These are phyloP conservation scores for Manis crassicaudata DNA, from an alignment of 2,797 vertebrate genomes.

Conservation along the genomic window DNA sequence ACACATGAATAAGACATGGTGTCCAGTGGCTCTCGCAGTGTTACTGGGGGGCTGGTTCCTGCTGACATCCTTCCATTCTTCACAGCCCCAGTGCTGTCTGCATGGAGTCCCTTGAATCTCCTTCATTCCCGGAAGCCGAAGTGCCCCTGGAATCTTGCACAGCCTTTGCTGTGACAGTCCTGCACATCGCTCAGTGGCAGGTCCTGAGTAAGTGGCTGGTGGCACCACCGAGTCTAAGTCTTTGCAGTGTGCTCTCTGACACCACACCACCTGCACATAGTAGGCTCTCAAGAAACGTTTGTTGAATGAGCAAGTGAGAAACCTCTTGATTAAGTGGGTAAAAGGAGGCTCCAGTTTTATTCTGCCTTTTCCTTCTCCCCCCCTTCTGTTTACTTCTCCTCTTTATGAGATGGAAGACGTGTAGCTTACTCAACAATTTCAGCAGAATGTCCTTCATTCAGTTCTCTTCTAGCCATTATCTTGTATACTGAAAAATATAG, in stretches of 20 bases:
- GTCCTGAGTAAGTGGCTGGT: not conserved
- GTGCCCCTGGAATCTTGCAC: not conserved
- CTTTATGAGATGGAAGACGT: not conserved
- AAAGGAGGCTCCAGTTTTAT: not conserved
- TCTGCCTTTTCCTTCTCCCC: not conserved
- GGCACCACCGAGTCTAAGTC: not conserved
- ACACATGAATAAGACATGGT: not conserved
- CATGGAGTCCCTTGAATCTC: not conserved
- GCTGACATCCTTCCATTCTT: not conserved
- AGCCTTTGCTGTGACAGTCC: not conserved
- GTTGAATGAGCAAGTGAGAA: not conserved
- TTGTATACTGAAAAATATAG: not conserved
- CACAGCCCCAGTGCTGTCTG: not conserved
- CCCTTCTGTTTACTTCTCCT: not conserved
- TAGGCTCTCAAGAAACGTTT: not conserved
- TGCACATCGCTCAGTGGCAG: accelerated
- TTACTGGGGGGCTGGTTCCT: not conserved
- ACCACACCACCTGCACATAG: not conserved
- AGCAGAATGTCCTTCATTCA: not conserved
- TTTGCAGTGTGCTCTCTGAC: not conserved
- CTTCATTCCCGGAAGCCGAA: not conserved
- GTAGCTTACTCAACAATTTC: not conserved
- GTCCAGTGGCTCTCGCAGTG: not conserved
- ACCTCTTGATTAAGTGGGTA: not conserved
- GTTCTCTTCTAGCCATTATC: not conserved